A percentile compares a stretch with the other conserved stretches of the same genome.
These are phyloP conservation scores for Vipera latastei DNA, from an alignment of 2,797 vertebrate genomes.

Conservation along the genomic window DNA sequence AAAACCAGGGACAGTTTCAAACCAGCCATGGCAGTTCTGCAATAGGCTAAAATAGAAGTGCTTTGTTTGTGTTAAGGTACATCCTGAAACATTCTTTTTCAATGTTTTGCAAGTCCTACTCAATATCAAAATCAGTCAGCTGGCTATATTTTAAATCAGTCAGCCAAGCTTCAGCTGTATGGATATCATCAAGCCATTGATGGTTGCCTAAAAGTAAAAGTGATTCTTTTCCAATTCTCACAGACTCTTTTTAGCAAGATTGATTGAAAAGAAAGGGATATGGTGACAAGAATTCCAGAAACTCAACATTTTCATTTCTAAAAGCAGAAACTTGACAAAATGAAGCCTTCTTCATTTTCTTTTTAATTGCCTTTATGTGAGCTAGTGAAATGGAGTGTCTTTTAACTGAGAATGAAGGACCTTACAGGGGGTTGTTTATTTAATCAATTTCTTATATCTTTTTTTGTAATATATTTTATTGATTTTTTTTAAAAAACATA, in stretches of 20 bases:
- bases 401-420: background rate
- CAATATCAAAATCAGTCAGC: background rate
- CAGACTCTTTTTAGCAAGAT: background rate
- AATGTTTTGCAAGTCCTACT: background rate
- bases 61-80: background rate
- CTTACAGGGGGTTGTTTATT: background rate
- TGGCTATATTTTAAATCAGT: background rate
- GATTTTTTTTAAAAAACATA: too few species aligned
- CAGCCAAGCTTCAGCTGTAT: background rate
- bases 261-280: background rate
- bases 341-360: background rate
- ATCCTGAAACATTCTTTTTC: background rate
- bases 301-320: background rate
- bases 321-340: background rate
- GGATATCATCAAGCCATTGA: background rate
- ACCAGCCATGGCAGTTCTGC: background rate
- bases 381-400: background rate
- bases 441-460: background rate
- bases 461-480: background rate
- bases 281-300: background rate
- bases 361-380: background rate
- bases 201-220: background rate
- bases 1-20: background rate
- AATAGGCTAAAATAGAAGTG: background rate
- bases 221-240: background rate